phyloP scores from a whole-genome alignment of 2,888 invertebrate genomes.

The Synanthedon tipuliformis region DNA sequence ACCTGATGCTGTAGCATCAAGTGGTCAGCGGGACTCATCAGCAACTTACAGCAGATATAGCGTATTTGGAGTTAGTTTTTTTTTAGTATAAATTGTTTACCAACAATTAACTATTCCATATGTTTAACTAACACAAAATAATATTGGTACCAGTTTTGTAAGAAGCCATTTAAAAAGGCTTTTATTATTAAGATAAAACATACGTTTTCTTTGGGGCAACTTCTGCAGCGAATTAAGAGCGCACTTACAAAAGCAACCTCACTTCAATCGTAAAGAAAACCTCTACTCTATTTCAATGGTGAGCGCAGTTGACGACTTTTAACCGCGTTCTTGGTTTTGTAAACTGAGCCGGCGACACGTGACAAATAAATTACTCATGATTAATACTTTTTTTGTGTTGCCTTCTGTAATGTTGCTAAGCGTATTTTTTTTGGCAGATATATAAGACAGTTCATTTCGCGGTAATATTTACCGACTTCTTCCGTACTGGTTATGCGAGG shows the following conservation, averaged over 20 bases:
- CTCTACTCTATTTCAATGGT: constrained; percentile 42
- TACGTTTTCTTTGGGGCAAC: constrained; percentile 22
- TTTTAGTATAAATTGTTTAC: no score
- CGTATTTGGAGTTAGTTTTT: no score
- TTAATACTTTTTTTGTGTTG: constrained; percentile 33
- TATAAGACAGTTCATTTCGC: no score
- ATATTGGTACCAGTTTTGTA: no score
- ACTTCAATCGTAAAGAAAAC: constrained; percentile 48
- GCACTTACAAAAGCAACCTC: constrained; percentile 29
- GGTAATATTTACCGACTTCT: no score
- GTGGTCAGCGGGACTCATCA: no score
- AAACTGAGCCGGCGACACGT: constrained; percentile 38
- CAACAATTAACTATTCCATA: no score
- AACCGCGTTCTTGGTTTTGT: constrained; percentile 42
- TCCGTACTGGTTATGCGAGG: no score
- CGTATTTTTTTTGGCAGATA: neutral
- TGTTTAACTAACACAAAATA: no score
- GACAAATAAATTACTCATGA: constrained; percentile 53
- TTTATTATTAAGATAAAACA: constrained; percentile 19
- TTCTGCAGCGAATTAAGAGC: constrained; percentile 26
- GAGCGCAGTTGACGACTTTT: constrained; percentile 48
- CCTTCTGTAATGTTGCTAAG: neutral
- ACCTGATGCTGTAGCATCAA: no score
- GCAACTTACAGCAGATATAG: no score
- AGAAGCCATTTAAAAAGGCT: neutral